Percentiles rank a stretch among this genome's conserved stretches.
Evolutionary conservation across 2,888 invertebrate genomes (phyloP).

Genomic region (Gerris lacustris): DNA sequence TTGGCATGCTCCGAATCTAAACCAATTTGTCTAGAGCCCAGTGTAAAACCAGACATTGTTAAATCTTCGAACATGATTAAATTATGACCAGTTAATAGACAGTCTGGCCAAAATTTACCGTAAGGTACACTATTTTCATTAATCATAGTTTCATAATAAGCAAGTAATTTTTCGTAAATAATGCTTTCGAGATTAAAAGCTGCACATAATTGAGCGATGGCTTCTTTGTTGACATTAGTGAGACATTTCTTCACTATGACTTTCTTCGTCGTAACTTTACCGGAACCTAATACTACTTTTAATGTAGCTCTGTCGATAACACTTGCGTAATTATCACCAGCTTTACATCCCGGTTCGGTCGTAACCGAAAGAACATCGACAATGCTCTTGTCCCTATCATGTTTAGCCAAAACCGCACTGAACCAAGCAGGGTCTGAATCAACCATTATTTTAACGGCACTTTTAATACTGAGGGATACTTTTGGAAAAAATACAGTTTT

Average conservation of each 20-base stretch:
- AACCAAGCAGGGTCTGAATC: conserved; percentile 21
- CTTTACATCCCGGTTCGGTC: conserved; percentile 15
- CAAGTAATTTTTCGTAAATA: not conserved
- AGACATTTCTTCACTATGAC: conserved; percentile 21
- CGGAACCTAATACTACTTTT: conserved; percentile 18
- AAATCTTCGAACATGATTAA: not conserved
- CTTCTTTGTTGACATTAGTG: not conserved
- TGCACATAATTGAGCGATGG: not conserved
- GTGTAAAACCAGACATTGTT: not conserved
- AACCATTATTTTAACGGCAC: not conserved
- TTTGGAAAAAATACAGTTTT: no score
- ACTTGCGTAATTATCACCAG: conserved; percentile 23
- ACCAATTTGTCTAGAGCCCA: conserved; percentile 14
- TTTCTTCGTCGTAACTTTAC: conserved; percentile 13
- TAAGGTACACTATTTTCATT: not conserved
- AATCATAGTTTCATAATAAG: not conserved
- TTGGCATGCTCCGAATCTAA: conserved; percentile 20
- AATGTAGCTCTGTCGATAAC: conserved; percentile 19
- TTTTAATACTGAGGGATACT: no score
- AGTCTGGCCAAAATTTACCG: not conserved
- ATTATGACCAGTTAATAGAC: not conserved
- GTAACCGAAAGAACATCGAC: conserved; percentile 14
- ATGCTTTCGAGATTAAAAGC: not conserved
- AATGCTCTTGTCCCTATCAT: conserved; percentile 18
- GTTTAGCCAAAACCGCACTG: conserved; percentile 19